A percentile compares a stretch with the other conserved stretches of the same genome.
Conservation (phyloP, 37 sponge, comb jelly and placozoan species). For the Cladorhizidae sp. region DNA sequence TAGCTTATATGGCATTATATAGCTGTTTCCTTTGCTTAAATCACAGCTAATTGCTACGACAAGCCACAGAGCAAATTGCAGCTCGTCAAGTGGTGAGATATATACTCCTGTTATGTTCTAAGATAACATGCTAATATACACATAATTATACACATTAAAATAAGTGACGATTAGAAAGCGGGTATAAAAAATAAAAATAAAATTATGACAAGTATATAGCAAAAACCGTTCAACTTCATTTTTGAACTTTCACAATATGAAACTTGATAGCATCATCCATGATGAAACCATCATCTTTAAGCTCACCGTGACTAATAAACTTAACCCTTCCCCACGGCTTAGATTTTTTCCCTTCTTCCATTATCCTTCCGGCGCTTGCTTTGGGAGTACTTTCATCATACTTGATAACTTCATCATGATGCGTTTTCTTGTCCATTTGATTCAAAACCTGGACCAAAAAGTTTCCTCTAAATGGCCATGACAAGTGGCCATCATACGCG, state of each 20-base stretch:
- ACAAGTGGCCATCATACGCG: slow-evolving; percentile 25
- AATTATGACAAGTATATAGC: too few species aligned
- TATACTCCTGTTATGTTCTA: too few species aligned
- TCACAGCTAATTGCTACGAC: too few species aligned
- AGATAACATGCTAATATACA: too few species aligned
- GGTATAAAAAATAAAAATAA: too few species aligned
- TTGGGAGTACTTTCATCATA: slow-evolving; percentile 3
- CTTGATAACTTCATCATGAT: slow-evolving; percentile 11
- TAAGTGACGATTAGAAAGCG: too few species aligned
- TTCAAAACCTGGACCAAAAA: slow-evolving; percentile 10
- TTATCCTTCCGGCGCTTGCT: background rate
- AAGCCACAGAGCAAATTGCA: too few species aligned
- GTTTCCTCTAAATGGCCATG: slow-evolving; percentile 33
- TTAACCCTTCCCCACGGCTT: slow-evolving; percentile 16
- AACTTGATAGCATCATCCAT: background rate
- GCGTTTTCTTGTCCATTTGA: background rate
- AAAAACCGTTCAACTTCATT: too few species aligned
- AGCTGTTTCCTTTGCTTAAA: too few species aligned
- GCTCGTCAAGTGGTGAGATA: too few species aligned
- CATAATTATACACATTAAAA: too few species aligned
- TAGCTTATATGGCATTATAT: too few species aligned
- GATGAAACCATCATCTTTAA: background rate
- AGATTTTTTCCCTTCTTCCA: background rate
- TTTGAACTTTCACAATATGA: background rate
- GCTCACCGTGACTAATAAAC: slow-evolving; percentile 10